A percentile compares a stretch with the other conserved stretches of the same genome.
These are phyloP conservation scores for Pedionomus torquatus DNA, from an alignment of 2,113 vertebrate species.

Conservation along the genomic window DNA sequence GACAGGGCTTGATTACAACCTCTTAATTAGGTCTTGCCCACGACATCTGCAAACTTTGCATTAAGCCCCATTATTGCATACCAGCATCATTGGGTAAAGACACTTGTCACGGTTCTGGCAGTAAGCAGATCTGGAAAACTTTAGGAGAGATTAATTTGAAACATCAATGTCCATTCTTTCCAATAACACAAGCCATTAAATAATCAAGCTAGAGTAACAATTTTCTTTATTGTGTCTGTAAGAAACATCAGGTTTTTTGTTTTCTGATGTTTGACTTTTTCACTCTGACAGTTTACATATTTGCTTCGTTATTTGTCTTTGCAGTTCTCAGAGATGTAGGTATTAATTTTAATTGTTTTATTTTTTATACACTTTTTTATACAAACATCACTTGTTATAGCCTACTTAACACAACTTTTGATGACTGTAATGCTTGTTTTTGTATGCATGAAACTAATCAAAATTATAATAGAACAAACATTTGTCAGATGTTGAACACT, in stretches of 20 bases:
- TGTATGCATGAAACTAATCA: neutral
- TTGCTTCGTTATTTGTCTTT: neutral
- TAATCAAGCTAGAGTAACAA: neutral
- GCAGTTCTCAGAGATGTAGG: neutral
- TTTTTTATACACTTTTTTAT: neutral
- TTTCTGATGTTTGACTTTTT: neutral
- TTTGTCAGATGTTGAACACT: neutral
- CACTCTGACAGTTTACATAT: neutral
- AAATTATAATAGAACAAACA: neutral
- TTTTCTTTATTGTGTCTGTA: neutral
- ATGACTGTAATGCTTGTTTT: neutral
- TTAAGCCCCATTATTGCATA: neutral
- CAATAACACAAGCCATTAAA: neutral
- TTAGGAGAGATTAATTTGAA: neutral
- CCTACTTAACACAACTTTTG: neutral
- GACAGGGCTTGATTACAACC: neutral
- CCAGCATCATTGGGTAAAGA: slow-evolving; percentile 3
- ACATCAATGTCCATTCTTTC: neutral
- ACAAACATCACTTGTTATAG: neutral
- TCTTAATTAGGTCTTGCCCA: neutral
- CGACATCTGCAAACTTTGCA: slow-evolving; percentile 38
- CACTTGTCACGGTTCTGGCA: neutral
- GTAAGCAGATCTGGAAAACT: neutral
- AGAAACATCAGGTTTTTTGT: neutral
- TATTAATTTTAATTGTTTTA: neutral